Evolutionary conservation across 2,113 vertebrate genomes (phyloP), one percentile per base, ranked within the genome.

Genomic region (Urocolius indicus): DNA sequence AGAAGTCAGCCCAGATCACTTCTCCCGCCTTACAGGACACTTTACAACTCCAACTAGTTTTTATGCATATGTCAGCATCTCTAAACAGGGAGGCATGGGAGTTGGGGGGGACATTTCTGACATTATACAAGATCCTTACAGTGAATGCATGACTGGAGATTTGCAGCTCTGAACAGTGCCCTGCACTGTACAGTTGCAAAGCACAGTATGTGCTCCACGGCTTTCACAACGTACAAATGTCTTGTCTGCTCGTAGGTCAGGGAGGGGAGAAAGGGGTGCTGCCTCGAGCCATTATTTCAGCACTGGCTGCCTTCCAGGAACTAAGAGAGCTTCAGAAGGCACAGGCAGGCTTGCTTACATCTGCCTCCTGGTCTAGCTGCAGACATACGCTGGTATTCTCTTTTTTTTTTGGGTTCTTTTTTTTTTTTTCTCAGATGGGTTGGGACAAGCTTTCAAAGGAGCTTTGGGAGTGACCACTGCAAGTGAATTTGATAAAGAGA

Each of bases 261-360:
- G 89, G 48, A 68, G 81, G 79, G 90, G 85, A 84, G 80, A 66
- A 10, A 32, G 68, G 68, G 90, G 69, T 69, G 77, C 90, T 2
- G 83, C 77, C 83, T 89, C 30, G 1, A 96, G 88, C 86, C 94
- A 15, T 79, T 72, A 68, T 84, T 95, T 7, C 90, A 93, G 91
- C 58, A 4, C 90, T 96, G 95, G 96, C 95, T 90, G 82, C 95
- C 80, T 93, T 92, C 95, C 95, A 96, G 95, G 68, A 87, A 22
- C 90, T 84, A 69, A 6, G 52, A 72, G 83, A 84, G 81, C 93
- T 67, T 34, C 94, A 71, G 79, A 49, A 90, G 90, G 72, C 76
- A 45, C 0, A 0, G 79, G 54, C 84, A 82, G 95, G 80, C 88
- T 43, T 82, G 83, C 96, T 76, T 85, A 49, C 94, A 95, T 95